Evolutionary conservation across 1,140 invertebrate genomes (phyloP), one percentile per base, ranked within the genome.

Genomic region (Goniozus legneri): DNA sequence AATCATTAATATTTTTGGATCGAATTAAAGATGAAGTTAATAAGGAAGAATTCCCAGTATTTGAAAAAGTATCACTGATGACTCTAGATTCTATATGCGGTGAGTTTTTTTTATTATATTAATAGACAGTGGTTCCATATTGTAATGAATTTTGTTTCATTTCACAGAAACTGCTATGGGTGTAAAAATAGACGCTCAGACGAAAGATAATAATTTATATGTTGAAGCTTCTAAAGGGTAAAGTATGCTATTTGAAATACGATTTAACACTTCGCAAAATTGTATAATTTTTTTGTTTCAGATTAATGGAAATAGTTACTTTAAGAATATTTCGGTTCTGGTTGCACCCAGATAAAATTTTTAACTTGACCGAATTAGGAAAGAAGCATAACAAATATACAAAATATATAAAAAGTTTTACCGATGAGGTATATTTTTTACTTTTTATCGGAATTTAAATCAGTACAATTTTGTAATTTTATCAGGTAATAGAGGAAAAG

Each of bases 51-150:
- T 79, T 84, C 50, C 79, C 88, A 54, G 75, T 88, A 20, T 84
- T 82, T 58, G 77, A 82, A 18, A 77, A 80, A 24, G 70, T 89
- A 8, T 83, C 85, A 0, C 74, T 80, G 2, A 87, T 84, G 65
- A 82, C 86, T 46, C 63, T 90, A 32, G 87, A 90, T 60, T 85
- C 87, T 44, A 87, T 90, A 37, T 87, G 84, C 67, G 85, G 84
- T 84, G 64, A 75, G 73, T 53, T 43, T 39, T 13, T 37, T 51
- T 32, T 27, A 42, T 19, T 20, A 13, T 10, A 30, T 42, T n/a
- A 12, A 16, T 31, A 43, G 19, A 21, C 37, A 38, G 32, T 44
- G 13, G 13, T 37, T 27, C 8, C 2, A 43, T 33, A 34, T 10
- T 18, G 3, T 19, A 12, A 33, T 33, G n/a, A 33, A 33, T n/a